A percentile compares a stretch with the other conserved stretches of the same genome.
Evolutionary conservation across 2,797 vertebrate genomes (phyloP).

Genomic region (Euthynnus affinis): DNA sequence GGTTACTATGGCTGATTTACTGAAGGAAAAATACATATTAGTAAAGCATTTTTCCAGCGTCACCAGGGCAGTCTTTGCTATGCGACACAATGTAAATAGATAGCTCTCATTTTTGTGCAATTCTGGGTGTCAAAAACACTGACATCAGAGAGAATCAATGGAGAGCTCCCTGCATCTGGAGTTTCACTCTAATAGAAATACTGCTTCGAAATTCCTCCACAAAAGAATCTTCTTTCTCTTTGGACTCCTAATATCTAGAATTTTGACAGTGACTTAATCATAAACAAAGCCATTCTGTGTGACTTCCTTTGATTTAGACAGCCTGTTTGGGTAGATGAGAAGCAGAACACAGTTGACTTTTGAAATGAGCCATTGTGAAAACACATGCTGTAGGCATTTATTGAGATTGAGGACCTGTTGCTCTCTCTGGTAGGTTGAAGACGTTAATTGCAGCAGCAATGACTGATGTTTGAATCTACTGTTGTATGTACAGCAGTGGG

Average conservation of each 20-base stretch:
- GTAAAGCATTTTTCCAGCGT: neutral
- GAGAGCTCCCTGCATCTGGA: slow-evolving; percentile 17
- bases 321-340: slow-evolving; percentile 24
- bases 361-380: slow-evolving; percentile 53
- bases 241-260: slow-evolving; percentile 21
- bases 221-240: slow-evolving; percentile 27
- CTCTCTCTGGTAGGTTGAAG: slow-evolving; percentile 26
- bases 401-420: slow-evolving; percentile 69
- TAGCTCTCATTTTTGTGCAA: slow-evolving; percentile 23
- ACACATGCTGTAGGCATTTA: slow-evolving; percentile 57
- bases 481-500: slow-evolving; percentile 42
- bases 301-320: slow-evolving; percentile 57
- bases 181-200: slow-evolving; percentile 26
- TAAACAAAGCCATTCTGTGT: slow-evolving; percentile 35
- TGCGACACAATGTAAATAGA: slow-evolving; percentile 28
- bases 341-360: slow-evolving; percentile 39
- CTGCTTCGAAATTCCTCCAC: slow-evolving; percentile 25
- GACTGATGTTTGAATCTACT: slow-evolving; percentile 62
- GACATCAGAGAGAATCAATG: slow-evolving; percentile 37
- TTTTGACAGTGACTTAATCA: slow-evolving; percentile 51
- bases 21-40: neutral
- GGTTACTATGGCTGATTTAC: slow-evolving; percentile 2
- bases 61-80: neutral
- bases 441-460: slow-evolving; percentile 34
- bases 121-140: slow-evolving; percentile 31